Evolutionary conservation across 2,797 vertebrate genomes (phyloP).

Genomic region (Lemur catta): DNA sequence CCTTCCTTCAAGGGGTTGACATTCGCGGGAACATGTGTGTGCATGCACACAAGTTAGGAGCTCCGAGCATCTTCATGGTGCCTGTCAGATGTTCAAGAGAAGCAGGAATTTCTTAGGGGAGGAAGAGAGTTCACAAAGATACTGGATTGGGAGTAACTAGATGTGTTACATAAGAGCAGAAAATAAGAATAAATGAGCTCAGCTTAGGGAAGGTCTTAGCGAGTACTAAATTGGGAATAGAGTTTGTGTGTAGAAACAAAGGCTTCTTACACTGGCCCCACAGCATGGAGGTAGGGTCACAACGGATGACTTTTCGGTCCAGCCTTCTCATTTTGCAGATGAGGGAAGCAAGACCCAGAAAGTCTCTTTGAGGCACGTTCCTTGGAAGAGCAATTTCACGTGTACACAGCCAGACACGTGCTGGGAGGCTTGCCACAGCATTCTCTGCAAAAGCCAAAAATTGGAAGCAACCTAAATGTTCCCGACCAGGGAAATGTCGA

Average conservation of each 20-base stretch:
- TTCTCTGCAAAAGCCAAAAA: not conserved
- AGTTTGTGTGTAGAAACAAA: not conserved
- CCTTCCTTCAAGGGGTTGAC: not conserved
- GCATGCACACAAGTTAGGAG: accelerated
- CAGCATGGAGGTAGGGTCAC: not conserved
- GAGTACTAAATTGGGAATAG: not conserved
- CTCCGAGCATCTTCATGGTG: not conserved
- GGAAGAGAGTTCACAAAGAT: not conserved
- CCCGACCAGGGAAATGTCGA: not conserved
- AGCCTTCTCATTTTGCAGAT: accelerated
- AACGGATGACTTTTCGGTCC: accelerated
- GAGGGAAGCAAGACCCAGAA: not conserved
- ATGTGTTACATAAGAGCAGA: not conserved
- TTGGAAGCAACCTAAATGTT: not conserved
- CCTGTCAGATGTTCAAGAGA: not conserved
- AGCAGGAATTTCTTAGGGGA: not conserved
- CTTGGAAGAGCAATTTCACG: not conserved
- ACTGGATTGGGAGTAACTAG: not conserved
- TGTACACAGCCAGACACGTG: not conserved
- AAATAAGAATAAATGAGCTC: not conserved
- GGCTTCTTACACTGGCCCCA: accelerated
- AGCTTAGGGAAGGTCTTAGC: not conserved
- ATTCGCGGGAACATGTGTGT: accelerated
- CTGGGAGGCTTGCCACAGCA: not conserved
- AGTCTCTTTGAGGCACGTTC: not conserved